phyloP scores from a whole-genome alignment of 2,797 vertebrate species.

The Tragelaphus oryx region DNA sequence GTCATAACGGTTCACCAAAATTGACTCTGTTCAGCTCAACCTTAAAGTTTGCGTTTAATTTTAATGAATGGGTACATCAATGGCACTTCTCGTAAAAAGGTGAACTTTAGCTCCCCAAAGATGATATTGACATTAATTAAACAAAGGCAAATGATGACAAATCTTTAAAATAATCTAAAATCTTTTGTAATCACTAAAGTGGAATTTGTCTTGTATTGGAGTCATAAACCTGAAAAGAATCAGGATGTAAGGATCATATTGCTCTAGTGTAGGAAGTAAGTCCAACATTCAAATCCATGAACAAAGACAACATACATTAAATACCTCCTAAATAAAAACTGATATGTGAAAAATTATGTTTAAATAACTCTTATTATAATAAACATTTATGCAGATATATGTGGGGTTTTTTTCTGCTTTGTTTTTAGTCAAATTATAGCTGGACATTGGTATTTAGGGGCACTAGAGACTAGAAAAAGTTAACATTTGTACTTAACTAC shows the following conservation, averaged over 20 bases:
- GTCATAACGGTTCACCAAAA: not conserved
- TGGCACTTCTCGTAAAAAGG: slow-evolving; percentile 46
- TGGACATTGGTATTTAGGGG: not conserved
- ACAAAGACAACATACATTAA: slow-evolving; percentile 31
- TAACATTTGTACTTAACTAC: not conserved
- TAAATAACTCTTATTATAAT: not conserved
- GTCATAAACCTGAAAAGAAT: slow-evolving; percentile 20
- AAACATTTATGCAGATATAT: not conserved
- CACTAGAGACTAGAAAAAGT: not conserved
- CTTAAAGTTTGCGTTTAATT: slow-evolving; percentile 55
- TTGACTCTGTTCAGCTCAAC: not conserved
- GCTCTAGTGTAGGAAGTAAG: slow-evolving; percentile 30
- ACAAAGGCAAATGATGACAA: slow-evolving; percentile 63
- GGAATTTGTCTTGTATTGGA: not conserved
- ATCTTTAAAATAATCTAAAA: slow-evolving; percentile 65
- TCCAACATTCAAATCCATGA: slow-evolving; percentile 37
- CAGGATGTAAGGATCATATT: not conserved
- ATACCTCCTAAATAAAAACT: not conserved
- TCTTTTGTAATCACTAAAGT: slow-evolving; percentile 49
- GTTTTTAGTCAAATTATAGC: not conserved
- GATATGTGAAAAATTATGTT: too few species aligned
- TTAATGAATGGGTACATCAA: slow-evolving; percentile 62
- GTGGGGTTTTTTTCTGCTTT: not conserved
- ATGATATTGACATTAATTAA: slow-evolving; percentile 67
- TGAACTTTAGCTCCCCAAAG: slow-evolving; percentile 56